Evolutionary conservation across 2,888 invertebrate genomes (phyloP).

Genomic region (Apotomis turbidana): DNA sequence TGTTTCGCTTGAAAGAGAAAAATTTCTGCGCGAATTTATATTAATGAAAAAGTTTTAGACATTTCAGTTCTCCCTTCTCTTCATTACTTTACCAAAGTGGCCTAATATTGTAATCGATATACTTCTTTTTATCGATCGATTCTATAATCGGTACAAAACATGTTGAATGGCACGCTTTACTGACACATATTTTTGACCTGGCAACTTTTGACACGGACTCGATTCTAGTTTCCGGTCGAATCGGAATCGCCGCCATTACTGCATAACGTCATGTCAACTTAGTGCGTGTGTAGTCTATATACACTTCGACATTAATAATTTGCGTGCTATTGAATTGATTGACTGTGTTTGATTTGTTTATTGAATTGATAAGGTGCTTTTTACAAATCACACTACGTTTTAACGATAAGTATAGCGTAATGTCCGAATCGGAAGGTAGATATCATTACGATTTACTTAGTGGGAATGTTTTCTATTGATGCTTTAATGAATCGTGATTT

Average conservation of each 20-base stretch:
- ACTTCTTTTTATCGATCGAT: not conserved
- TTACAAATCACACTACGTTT: slow-evolving; percentile 46
- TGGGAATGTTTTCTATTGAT: slow-evolving; percentile 44
- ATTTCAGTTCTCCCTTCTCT: too few relatives aligned
- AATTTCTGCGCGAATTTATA: too few relatives aligned
- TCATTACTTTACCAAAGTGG: too few relatives aligned
- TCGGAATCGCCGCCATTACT: slow-evolving; percentile 35
- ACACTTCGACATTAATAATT: slow-evolving; percentile 7
- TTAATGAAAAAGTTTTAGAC: too few relatives aligned
- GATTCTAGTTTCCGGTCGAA: slow-evolving; percentile 27
- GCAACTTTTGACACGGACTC: slow-evolving; percentile 21
- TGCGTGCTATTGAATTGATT: slow-evolving; percentile 44
- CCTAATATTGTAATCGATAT: too few relatives aligned
- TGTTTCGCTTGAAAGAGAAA: too few relatives aligned
- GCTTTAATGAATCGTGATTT: slow-evolving; percentile 52
- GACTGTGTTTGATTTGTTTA: slow-evolving; percentile 47
- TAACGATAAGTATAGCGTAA: slow-evolving; percentile 66
- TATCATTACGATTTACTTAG: slow-evolving; percentile 52
- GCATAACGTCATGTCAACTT: slow-evolving; percentile 37
- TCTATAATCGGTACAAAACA: not conserved
- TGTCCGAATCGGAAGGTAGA: slow-evolving; percentile 77
- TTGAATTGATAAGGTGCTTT: slow-evolving; percentile 49
- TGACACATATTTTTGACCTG: not conserved
- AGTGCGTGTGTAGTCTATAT: slow-evolving; percentile 12
- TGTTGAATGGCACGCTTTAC: slow-evolving; percentile 3